Percentiles rank a stretch among this genome's conserved stretches.
Conservation (phyloP, 2,113 vertebrate genomes). For the Brachyistius frenatus region DNA sequence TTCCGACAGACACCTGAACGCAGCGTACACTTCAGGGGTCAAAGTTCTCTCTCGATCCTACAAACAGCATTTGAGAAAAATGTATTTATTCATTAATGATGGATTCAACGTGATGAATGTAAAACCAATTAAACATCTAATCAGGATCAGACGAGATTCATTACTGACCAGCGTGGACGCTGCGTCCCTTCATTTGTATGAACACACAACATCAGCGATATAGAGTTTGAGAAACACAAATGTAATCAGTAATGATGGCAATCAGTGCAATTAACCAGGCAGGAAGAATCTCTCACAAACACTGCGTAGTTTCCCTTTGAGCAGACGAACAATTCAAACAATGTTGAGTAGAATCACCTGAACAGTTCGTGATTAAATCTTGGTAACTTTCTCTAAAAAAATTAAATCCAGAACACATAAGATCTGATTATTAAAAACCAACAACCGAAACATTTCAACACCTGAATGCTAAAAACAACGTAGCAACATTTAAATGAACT, state of each 20-base stretch:
- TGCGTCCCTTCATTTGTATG: not conserved
- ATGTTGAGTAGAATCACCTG: not conserved
- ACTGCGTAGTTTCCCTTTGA: slow-evolving; percentile 24
- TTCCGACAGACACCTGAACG: not conserved
- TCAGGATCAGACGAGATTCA: not conserved
- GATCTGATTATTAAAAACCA: not conserved
- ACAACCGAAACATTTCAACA: not conserved
- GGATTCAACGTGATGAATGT: not conserved
- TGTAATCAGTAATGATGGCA: not conserved
- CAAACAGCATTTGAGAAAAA: too few relatives aligned
- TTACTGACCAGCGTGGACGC: not conserved
- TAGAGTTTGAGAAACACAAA: not conserved
- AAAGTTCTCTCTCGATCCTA: not conserved
- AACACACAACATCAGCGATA: slow-evolving; percentile 1
- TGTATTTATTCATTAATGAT: too few relatives aligned
- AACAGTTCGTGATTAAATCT: not conserved
- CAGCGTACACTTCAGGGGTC: not conserved
- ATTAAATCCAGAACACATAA: slow-evolving; percentile 3
- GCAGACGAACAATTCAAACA: slow-evolving; percentile 18
- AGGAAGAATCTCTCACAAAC: not conserved
- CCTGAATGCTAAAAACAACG: not conserved
- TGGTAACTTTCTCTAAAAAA: slow-evolving; percentile 21
- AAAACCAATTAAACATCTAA: not conserved
- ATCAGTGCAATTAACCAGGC: slow-evolving; percentile 47
- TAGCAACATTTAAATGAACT: not conserved